Evolutionary conservation across 2,797 vertebrate species (phyloP).

Genomic region (Myotis vivesi): DNA sequence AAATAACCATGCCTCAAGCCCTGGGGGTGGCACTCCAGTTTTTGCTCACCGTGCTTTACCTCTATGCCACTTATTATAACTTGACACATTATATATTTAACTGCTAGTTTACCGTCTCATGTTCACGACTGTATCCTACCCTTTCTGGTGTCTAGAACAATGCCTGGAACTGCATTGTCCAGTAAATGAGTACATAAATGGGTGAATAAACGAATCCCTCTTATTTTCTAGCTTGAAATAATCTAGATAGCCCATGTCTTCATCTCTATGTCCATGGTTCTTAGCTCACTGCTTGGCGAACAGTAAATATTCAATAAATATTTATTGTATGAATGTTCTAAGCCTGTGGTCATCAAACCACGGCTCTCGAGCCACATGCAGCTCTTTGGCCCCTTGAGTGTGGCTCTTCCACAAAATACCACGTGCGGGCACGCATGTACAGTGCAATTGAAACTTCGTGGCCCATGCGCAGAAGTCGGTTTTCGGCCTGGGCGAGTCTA

Average conservation of each 20-base stretch:
- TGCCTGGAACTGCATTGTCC: background rate
- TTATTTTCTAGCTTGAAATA: slow-evolving; percentile 18
- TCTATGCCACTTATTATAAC: background rate
- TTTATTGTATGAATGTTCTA: background rate
- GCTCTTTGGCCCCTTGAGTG: no score
- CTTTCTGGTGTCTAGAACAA: background rate
- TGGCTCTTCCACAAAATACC: no score
- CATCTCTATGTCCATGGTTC: background rate
- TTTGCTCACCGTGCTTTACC: background rate
- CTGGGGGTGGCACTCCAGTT: background rate
- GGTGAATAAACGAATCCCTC: background rate
- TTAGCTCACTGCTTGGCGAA: slow-evolving; percentile 6
- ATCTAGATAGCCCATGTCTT: slow-evolving; percentile 7
- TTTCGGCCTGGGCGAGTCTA: no score
- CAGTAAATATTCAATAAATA: slow-evolving; percentile 12
- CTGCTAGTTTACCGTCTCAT: background rate
- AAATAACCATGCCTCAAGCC: background rate
- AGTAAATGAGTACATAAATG: background rate
- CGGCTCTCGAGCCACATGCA: no score
- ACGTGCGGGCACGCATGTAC: no score
- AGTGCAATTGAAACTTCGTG: no score
- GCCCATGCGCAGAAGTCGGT: no score
- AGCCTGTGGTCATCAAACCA: no score
- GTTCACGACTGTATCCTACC: background rate
- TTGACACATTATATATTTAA: background rate